Conservation (phyloP, 2,888 invertebrate genomes). For the Drosophila leonis region DNA sequence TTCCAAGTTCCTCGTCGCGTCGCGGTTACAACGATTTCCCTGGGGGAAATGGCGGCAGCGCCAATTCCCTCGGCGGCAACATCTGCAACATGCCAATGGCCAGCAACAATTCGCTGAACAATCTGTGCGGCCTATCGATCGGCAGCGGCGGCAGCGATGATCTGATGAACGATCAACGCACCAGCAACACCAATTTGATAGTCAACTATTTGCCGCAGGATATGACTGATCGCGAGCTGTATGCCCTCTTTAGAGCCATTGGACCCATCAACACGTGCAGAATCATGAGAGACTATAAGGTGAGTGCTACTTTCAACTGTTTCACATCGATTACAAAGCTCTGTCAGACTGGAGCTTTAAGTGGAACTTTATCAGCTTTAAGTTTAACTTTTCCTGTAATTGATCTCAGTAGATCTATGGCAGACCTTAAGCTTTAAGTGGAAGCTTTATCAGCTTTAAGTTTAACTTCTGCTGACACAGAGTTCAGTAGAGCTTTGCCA, state of each 20-base stretch:
- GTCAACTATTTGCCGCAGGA: constrained; percentile 98
- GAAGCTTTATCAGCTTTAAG: no score
- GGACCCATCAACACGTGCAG: constrained; percentile 96
- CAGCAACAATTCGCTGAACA: constrained; percentile 78
- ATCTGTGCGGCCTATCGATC: constrained; percentile 71
- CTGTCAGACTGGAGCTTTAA: neutral
- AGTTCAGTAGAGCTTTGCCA: no score
- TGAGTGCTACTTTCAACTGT: constrained; percentile 83
- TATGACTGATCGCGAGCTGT: constrained; percentile 95
- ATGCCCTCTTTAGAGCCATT: constrained; percentile 94
- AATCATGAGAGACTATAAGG: constrained; percentile 96
- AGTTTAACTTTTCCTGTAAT: no score
- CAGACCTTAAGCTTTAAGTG: no score
- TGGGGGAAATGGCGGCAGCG: constrained; percentile 75
- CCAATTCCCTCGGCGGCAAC: constrained; percentile 65
- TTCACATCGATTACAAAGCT: neutral
- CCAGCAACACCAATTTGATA: constrained; percentile 92
- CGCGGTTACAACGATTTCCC: constrained; percentile 85
- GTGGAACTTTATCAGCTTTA: no score
- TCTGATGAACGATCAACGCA: constrained; percentile 64
- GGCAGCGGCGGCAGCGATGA: constrained; percentile 80
- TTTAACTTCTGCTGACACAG: no score
- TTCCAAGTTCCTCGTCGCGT: constrained; percentile 84
- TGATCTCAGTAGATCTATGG: no score
- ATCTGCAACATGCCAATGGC: constrained; percentile 77